Conservation (phyloP, 2,797 vertebrate genomes). For the Alosa sapidissima region DNA sequence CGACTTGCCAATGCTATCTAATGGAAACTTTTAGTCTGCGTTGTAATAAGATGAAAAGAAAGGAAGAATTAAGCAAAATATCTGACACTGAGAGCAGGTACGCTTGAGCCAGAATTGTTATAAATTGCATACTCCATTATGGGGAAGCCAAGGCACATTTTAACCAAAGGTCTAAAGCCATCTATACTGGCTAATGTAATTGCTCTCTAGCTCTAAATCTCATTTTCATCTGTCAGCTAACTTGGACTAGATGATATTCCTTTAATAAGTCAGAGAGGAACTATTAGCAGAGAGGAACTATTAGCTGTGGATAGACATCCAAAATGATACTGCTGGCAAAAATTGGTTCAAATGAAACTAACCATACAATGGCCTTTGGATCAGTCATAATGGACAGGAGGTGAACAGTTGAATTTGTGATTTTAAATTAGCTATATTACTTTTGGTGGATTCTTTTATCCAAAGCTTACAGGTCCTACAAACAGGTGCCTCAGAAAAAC, state of each 20-base stretch:
- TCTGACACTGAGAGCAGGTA: constrained; percentile 26
- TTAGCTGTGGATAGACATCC: neutral
- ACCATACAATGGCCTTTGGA: neutral
- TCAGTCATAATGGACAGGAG: neutral
- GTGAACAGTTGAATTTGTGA: neutral
- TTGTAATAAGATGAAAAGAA: constrained; percentile 29
- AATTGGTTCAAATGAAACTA: too few species aligned
- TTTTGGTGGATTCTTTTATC: neutral
- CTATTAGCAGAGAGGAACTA: neutral
- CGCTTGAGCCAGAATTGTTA: constrained; percentile 19
- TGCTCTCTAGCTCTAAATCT: neutral
- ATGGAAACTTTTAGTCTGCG: constrained; percentile 45
- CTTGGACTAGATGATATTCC: neutral
- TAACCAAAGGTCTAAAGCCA: constrained; percentile 20
- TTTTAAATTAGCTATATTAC: neutral
- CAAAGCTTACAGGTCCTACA: neutral
- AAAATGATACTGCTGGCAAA: too few species aligned
- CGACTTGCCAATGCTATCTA: constrained; percentile 37
- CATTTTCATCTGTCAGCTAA: constrained; percentile 11
- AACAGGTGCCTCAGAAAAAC: neutral
- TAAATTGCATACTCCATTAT: constrained; percentile 26
- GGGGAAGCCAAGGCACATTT: constrained; percentile 29
- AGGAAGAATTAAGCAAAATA: constrained; percentile 29
- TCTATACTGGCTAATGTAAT: constrained; percentile 12
- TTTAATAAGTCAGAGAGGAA: neutral